phyloP scores from a whole-genome alignment of 2,888 invertebrate genomes.

The Eupithecia subfuscata region DNA sequence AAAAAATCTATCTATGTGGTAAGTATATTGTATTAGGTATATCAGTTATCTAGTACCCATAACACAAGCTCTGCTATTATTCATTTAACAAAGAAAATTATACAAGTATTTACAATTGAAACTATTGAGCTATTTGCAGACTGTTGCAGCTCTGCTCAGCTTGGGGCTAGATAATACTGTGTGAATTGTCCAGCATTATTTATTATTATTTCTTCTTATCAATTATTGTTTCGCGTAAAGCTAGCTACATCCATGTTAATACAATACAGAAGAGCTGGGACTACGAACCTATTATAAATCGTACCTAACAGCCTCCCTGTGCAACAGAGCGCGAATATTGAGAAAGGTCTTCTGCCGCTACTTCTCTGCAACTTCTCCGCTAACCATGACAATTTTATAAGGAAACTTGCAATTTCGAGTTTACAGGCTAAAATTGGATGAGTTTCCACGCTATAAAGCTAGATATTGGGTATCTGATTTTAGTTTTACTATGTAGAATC shows the following conservation, averaged over 20 bases:
- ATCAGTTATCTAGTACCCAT: no score
- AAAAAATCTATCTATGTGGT: no score
- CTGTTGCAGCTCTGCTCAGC: no score
- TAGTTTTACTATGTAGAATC: neutral
- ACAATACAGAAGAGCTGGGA: neutral
- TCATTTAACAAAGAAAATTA: no score
- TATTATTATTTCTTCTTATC: no score
- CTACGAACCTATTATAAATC: slow-evolving; percentile 20
- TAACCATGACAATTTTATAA: slow-evolving; percentile 43
- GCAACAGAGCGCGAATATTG: slow-evolving; percentile 28
- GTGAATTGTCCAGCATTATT: no score
- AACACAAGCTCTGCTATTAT: no score
- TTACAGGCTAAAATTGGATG: neutral
- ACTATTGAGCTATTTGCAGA: no score
- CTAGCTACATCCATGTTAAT: neutral
- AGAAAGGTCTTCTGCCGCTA: slow-evolving; percentile 37
- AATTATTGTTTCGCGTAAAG: neutral
- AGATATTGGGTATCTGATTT: neutral
- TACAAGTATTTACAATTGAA: no score
- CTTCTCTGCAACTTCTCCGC: slow-evolving; percentile 33
- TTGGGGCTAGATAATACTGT: no score
- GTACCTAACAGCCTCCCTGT: slow-evolving; percentile 14
- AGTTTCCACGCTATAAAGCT: neutral
- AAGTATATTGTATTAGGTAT: no score
- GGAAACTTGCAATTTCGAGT: slow-evolving; percentile 28